These are phyloP conservation scores for Fulmarus glacialis DNA, from an alignment of 2,113 vertebrate genomes.

Conservation along the genomic window DNA sequence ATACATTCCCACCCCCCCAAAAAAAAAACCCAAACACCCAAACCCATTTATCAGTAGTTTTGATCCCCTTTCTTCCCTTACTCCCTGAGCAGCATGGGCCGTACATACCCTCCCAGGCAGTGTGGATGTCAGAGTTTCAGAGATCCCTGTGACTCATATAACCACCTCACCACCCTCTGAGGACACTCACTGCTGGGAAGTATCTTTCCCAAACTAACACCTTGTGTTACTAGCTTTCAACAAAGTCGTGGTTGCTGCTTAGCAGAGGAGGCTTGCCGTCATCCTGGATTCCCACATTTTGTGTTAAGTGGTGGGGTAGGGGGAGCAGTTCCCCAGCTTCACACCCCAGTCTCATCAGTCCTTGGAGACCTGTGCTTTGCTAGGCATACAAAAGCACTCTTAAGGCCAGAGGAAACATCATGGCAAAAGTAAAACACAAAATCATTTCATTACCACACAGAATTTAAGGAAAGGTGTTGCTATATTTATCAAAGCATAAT, in stretches of 20 bases:
- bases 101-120: not conserved
- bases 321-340: not conserved
- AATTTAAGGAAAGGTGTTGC: not conserved
- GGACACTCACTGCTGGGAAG: not conserved
- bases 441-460: not conserved
- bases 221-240: not conserved
- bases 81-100: not conserved
- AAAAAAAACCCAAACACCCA: not conserved
- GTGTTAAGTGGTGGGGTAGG: not conserved
- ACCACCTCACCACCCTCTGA: not conserved
- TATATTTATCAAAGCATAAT: not conserved
- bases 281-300: not conserved
- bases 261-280: not conserved
- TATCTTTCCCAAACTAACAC: not conserved
- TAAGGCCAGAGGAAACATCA: not conserved
- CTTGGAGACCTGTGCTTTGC: not conserved
- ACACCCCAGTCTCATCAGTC: fast-evolving
- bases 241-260: not conserved
- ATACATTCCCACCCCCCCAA: not conserved
- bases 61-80: not conserved
- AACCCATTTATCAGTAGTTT: not conserved
- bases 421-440: not conserved
- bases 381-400: not conserved
- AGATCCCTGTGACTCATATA: not conserved
- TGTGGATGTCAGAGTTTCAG: not conserved